Evolutionary conservation across 64 coral and sea anemone species (phyloP), one percentile per base, ranked within the genome.

Genomic region (Hydrozoanthus tunicans): DNA sequence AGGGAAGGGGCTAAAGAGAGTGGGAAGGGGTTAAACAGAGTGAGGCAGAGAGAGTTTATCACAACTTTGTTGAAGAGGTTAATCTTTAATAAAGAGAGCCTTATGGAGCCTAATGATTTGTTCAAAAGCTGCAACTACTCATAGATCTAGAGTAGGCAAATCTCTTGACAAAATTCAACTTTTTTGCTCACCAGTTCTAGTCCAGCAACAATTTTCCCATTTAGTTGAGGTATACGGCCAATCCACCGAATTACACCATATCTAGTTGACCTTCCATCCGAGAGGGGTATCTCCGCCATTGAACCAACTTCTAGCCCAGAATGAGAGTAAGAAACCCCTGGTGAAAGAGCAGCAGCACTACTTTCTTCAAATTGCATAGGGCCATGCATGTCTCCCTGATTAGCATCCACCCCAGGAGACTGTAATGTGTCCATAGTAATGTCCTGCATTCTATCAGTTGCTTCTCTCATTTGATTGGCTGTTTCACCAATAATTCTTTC

Each of bases 231-330:
- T 14, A 96, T 2, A 55, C 74, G 10, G 5, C 97, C 97, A 66
- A 96, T 91, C 97, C 97, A 99, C 8, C 75, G 83, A 69, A 99
- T 99, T 7, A 99, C 94, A 72, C 97, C 97, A 92, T 90, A 99
- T 52, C 66, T 77, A 5, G 92, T 82, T 53, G 58, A 20, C 9
- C 65, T 25, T 15, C 82, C 64, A 15, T 82, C 26, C 56, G 90
- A 86, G 27, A 92, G 70, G 43, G 92, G 92, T 6, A 99, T 93
- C 85, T 99, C 94, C 11, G 91, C 97, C 97, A 99, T 93, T 0
- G 90, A 92, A 3, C 97, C 97, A 68, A 99, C 84, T 24, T 95
- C 97, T 63, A 92, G 56, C 6, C 92, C 84, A 25, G 61, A 59
- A 10, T 75, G 84, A 5, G 12, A 59, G 43, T 11, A 56, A 13